phyloP scores from a whole-genome alignment of 2,888 invertebrate genomes.

The Bimastos eiseni region DNA sequence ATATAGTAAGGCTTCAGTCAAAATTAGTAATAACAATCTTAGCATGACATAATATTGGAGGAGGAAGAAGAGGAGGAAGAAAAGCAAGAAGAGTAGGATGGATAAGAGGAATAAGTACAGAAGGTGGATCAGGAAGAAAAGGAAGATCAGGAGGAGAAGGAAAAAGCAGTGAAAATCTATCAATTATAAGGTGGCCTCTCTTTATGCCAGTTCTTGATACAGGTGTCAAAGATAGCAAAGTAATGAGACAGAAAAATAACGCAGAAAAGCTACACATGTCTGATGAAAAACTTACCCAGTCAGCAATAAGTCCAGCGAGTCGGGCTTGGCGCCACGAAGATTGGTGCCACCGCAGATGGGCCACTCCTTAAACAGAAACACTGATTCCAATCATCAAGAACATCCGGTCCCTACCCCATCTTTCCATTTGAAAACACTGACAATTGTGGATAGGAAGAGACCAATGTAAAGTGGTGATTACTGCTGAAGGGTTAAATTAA shows the following conservation, averaged over 20 bases:
- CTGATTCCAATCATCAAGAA: background rate
- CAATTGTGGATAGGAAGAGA: background rate
- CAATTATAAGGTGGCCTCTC: no score
- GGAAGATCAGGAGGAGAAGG: background rate
- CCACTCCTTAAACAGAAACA: constrained; percentile 69
- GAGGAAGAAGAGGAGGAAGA: background rate
- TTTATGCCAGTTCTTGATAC: no score
- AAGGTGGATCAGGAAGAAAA: background rate
- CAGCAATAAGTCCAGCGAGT: constrained; percentile 62
- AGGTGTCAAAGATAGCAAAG: no score
- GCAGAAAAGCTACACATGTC: background rate
- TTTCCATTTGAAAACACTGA: background rate
- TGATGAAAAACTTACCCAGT: constrained; percentile 27
- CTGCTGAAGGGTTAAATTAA: background rate
- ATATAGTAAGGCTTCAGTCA: background rate
- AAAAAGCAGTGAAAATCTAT: background rate
- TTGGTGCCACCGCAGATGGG: constrained; percentile 76
- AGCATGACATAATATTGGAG: background rate
- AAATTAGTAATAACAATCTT: background rate
- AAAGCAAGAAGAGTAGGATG: background rate
- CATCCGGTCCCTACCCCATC: background rate
- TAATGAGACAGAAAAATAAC: background rate
- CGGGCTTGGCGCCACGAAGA: constrained; percentile 42
- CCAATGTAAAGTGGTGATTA: background rate
- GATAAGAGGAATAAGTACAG: background rate